phyloP scores from a whole-genome alignment of 2,797 vertebrate species.

The Neosilurus mollespiculum region DNA sequence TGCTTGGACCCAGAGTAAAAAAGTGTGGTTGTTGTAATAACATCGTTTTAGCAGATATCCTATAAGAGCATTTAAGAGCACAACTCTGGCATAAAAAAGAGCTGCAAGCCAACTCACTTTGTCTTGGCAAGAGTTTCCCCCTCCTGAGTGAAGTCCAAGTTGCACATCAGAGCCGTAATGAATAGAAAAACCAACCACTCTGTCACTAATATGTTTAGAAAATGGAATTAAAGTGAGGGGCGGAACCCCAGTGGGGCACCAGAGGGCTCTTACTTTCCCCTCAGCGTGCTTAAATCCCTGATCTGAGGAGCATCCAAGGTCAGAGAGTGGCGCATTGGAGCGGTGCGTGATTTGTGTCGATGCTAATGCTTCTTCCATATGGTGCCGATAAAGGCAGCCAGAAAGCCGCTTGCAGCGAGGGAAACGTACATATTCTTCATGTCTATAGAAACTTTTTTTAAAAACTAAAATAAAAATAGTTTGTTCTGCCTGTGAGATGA shows the following conservation, averaged over 20 bases:
- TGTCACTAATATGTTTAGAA: conserved; percentile 53
- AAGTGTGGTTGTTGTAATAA: conserved; percentile 14
- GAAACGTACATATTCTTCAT: conserved; percentile 24
- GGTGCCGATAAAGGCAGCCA: conserved; percentile 43
- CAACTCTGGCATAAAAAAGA: conserved; percentile 14
- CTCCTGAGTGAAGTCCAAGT: conserved; percentile 27
- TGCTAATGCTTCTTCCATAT: conserved; percentile 57
- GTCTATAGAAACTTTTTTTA: conserved; percentile 26
- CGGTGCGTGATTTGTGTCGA: conserved; percentile 53
- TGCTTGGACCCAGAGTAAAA: not conserved
- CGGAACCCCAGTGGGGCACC: conserved; percentile 39
- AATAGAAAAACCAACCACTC: conserved; percentile 37
- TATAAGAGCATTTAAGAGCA: conserved; percentile 24
- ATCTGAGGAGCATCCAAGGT: conserved; percentile 32
- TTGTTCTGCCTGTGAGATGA: conserved; percentile 21
- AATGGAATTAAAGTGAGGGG: conserved; percentile 55
- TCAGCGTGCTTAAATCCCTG: conserved; percentile 16
- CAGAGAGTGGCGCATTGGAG: conserved; percentile 41
- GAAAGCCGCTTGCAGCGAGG: conserved; percentile 33
- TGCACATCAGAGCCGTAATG: conserved; percentile 42
- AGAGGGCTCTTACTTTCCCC: conserved; percentile 41
- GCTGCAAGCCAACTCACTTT: conserved; percentile 29
- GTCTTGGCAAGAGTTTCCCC: conserved; percentile 39
- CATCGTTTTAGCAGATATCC: conserved; percentile 27
- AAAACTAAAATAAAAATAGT: conserved; percentile 26